These are phyloP conservation scores for Julus scanicus DNA, from an alignment of 2,888 invertebrate species.

Conservation along the genomic window DNA sequence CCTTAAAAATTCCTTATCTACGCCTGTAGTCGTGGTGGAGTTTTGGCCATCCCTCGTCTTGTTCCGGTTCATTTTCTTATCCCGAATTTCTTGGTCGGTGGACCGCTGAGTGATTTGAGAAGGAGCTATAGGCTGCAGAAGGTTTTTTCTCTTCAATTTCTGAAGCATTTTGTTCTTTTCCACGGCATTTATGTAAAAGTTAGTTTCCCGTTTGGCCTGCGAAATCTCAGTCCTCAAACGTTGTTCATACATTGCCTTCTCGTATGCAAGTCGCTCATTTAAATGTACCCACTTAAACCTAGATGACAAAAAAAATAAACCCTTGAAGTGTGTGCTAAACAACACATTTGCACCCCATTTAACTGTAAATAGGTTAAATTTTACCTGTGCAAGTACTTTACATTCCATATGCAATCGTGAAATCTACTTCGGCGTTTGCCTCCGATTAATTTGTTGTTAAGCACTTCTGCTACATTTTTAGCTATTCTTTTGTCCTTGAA, in stretches of 20 bases:
- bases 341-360: not conserved
- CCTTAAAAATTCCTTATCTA: conserved; percentile 25
- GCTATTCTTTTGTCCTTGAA: conserved; percentile 89
- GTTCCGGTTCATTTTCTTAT: not conserved
- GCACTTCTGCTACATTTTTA: conserved; percentile 80
- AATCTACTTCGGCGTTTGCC: conserved; percentile 86
- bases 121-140: conserved; percentile 20
- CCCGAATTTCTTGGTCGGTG: not conserved
- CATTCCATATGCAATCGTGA: conserved; percentile 93
- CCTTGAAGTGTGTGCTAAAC: not conserved
- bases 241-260: conserved; percentile 88
- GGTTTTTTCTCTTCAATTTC: conserved; percentile 57
- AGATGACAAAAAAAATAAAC: not conserved
- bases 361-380: not conserved
- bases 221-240: conserved; percentile 86
- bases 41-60: not conserved
- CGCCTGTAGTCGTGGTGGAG: not conserved
- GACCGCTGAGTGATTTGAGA: not conserved
- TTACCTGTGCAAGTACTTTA: conserved; percentile 88
- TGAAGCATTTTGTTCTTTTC: conserved; percentile 76
- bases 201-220: conserved; percentile 90
- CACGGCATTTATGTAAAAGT: conserved; percentile 84
- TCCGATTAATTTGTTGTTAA: conserved; percentile 89
- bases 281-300: conserved; percentile 97
- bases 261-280: conserved; percentile 91